These are phyloP conservation scores for Anthopleura xanthogrammica DNA, from an alignment of 92 coral and sea anemone species.

Conservation along the genomic window DNA sequence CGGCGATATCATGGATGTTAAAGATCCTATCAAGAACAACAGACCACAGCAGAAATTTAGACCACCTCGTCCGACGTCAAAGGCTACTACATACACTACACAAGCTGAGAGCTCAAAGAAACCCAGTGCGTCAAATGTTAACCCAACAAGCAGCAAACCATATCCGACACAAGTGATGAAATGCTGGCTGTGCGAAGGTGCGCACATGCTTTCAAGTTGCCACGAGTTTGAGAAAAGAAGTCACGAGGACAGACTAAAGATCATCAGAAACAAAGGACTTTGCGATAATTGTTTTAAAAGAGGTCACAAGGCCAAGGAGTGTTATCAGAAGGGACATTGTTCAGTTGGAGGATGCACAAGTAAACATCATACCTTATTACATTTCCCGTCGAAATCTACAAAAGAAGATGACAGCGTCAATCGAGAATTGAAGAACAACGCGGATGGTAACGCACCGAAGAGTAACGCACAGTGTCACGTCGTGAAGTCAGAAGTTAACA, in stretches of 20 bases:
- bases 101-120: background rate
- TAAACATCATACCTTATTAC: slow-evolving; percentile 39
- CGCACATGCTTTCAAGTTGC: slow-evolving; percentile 56
- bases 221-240: slow-evolving; percentile 35
- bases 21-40: background rate
- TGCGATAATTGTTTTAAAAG: slow-evolving; percentile 64
- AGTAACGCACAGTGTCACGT: background rate
- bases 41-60: background rate
- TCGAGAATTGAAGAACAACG: background rate
- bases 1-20: background rate
- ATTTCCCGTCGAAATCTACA: slow-evolving; percentile 2
- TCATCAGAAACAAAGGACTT: slow-evolving; percentile 45
- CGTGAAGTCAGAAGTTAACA: background rate
- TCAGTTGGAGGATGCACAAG: slow-evolving; percentile 40
- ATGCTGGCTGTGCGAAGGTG: slow-evolving; percentile 38
- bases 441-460: too few species aligned
- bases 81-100: background rate
- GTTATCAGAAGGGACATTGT: slow-evolving; percentile 47
- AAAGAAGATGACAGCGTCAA: too few species aligned
- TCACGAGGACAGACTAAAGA: slow-evolving; percentile 46
- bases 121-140: background rate
- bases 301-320: slow-evolving; percentile 47
- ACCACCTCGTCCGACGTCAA: background rate
- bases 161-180: background rate
- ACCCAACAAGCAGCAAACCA: background rate